Evolutionary conservation across 2,797 vertebrate species (phyloP), one percentile per base, ranked within the genome.

Genomic region (Coregonus sp.): DNA sequence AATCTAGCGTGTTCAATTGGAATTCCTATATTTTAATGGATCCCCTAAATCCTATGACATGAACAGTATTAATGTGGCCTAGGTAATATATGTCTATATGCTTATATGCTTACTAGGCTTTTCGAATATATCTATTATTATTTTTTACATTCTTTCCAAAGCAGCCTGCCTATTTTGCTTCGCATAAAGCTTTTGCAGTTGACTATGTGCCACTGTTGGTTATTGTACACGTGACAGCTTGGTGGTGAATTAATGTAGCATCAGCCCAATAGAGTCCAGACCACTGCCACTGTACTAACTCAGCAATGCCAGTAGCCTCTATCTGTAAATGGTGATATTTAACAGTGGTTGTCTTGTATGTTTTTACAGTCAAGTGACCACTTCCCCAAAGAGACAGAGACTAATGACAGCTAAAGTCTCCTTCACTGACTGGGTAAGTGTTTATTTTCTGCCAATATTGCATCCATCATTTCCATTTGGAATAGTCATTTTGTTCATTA

Each of bases 341-440:
- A 68, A 63, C 20, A 25, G 59, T 37, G 66, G 31, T 35, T 35
- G 12, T 5, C 31, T 33, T 80, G n/a, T 79, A 14, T 84, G 79
- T 61, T 74, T 83, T 16, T 84, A 54, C 89, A 96, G 96, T 92
- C 94, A 75, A 90, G 93, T 69, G 94, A 95, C 80, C 94, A 95
- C 80, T 94, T 95, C 81, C 93, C 94, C 16, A 91, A 92, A 85
- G 95, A 96, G 86, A 88, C 94, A 61, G 89, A 87, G 92, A 89
- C 95, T 20, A 88, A 90, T 81, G 95, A 96, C 86, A 94, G 93
- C 92, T 95, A 95, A 91, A 92, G 92, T 68, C 93, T 96, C 75
- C 95, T 94, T 90, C 95, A 94, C 92, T 96, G 90, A 95, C 82
- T 63, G 54, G 78, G 88, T 88, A 80, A 87, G 89, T 80, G 2